Conservation (phyloP, 2,888 invertebrate genomes). For the Spatulosminthurus flaviceps region DNA sequence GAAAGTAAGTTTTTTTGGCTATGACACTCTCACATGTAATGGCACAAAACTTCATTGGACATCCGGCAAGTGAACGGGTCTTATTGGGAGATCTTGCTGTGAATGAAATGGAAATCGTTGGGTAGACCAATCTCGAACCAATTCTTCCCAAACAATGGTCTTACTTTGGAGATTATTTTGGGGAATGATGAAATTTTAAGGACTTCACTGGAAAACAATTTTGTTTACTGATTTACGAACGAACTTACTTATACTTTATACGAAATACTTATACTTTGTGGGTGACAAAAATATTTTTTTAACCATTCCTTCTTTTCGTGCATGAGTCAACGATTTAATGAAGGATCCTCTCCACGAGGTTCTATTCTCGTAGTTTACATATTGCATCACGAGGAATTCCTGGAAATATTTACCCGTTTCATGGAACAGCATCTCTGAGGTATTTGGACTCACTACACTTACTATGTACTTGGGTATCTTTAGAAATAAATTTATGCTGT, state of each 20-base stretch:
- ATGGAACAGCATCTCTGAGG: neutral
- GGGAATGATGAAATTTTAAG: neutral
- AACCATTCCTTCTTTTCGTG: neutral
- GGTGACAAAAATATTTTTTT: neutral
- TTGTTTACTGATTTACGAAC: neutral
- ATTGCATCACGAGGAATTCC: conserved; percentile 7
- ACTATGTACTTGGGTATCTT: too few species aligned
- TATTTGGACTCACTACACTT: too few species aligned
- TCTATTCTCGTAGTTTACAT: neutral
- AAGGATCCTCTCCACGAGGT: neutral
- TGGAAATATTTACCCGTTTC: neutral
- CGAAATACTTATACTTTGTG: too few species aligned
- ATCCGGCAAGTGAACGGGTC: neutral
- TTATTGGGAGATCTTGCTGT: neutral
- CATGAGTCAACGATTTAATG: neutral
- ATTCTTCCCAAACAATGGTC: neutral
- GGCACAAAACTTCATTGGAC: neutral
- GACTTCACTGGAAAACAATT: conserved; percentile 18
- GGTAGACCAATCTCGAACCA: too few species aligned
- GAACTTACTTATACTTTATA: too few species aligned
- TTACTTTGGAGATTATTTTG: neutral
- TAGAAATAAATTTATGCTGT: too few species aligned
- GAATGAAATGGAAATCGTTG: too few species aligned
- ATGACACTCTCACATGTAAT: neutral
- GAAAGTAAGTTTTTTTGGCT: neutral